Conservation (phyloP, 2,797 vertebrate genomes). For the Hybognathus amarus region DNA sequence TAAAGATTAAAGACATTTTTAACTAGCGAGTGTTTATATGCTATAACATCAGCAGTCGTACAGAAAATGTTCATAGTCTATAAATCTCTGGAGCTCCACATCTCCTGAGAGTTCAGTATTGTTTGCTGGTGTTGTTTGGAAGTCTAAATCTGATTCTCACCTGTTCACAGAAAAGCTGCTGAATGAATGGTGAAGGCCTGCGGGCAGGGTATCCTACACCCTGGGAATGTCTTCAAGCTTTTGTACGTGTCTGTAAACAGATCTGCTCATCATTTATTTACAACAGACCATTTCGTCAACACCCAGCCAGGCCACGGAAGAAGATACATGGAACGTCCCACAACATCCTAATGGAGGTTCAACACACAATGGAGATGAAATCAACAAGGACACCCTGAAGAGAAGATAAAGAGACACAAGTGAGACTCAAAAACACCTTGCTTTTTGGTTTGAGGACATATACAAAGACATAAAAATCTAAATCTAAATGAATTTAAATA, state of each 20-base stretch:
- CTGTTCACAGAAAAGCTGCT: background rate
- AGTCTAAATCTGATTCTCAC: slow-evolving; percentile 13
- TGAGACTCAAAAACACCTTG: background rate
- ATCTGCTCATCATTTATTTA: slow-evolving; percentile 71
- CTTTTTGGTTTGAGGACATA: background rate
- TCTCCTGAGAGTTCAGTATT: background rate
- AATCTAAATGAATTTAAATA: background rate
- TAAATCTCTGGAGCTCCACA: background rate
- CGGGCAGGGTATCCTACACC: slow-evolving; percentile 67
- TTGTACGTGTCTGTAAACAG: slow-evolving; percentile 70
- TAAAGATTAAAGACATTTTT: background rate
- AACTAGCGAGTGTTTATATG: background rate
- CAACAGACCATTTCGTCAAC: slow-evolving; percentile 52
- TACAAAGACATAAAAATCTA: background rate
- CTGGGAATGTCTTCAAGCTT: slow-evolving; percentile 66
- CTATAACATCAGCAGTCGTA: background rate
- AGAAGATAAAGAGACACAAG: background rate
- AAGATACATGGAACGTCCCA: background rate
- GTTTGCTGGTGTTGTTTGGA: slow-evolving; percentile 8
- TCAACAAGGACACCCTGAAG: background rate
- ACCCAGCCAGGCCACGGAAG: slow-evolving; percentile 28
- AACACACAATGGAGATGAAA: background rate
- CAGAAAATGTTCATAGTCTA: background rate
- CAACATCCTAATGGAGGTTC: background rate
- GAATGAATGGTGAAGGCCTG: slow-evolving; percentile 38